Conservation (phyloP, 2,888 invertebrate genomes). For the Drosophila longiperda region DNA sequence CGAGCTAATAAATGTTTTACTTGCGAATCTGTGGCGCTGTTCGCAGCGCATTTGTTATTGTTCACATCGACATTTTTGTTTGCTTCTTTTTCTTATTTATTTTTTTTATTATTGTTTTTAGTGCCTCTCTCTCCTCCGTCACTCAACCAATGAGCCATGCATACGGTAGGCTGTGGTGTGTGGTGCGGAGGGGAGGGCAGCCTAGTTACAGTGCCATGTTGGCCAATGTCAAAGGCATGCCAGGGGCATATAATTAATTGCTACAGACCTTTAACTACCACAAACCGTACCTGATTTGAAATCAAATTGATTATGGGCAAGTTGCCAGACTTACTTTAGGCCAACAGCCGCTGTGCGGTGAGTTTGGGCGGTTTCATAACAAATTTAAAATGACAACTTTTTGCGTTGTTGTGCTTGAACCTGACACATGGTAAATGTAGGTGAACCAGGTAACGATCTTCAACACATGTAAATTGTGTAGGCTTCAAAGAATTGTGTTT, state of each 20-base stretch:
- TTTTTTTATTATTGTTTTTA: not conserved
- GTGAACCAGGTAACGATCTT: not conserved
- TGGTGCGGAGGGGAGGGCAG: not conserved
- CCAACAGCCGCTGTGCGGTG: conserved; percentile 11
- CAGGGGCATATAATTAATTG: conserved; percentile 53
- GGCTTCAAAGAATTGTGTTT: not conserved
- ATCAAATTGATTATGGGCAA: conserved; percentile 33
- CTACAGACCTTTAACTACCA: not conserved
- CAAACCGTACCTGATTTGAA: conserved; percentile 14
- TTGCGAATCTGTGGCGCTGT: conserved; percentile 51
- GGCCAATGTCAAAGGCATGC: conserved; percentile 52
- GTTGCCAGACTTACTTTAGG: conserved; percentile 16
- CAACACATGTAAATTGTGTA: not conserved
- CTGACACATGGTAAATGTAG: not conserved
- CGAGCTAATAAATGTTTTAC: conserved; percentile 69
- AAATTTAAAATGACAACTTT: conserved; percentile 12
- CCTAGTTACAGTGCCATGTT: conserved; percentile 6
- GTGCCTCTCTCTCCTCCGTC: not conserved
- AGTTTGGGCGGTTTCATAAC: conserved; percentile 12
- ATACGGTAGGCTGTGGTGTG: not conserved
- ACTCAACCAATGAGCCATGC: not conserved
- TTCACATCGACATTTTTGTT: conserved; percentile 9
- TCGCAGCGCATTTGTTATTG: conserved; percentile 38
- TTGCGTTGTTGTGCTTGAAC: not conserved
- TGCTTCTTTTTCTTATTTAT: not conserved